Evolutionary conservation across 1,140 invertebrate genomes (phyloP).

Genomic region (Drosophila sproati): DNA sequence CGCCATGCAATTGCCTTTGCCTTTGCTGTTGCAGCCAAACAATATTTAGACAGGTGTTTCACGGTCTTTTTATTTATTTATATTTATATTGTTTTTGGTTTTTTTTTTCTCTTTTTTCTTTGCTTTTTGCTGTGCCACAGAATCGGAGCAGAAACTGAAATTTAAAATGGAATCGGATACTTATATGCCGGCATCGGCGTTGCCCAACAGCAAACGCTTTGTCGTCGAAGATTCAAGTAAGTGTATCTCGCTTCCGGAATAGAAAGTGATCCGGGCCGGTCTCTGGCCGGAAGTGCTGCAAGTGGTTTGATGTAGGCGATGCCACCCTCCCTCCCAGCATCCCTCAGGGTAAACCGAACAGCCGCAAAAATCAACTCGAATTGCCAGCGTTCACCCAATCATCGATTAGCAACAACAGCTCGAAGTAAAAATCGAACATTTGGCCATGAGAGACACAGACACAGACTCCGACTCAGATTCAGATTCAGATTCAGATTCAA

Average conservation of each 20-base stretch:
- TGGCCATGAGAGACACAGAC: constrained; percentile 46
- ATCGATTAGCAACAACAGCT: constrained; percentile 55
- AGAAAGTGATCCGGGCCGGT: constrained; percentile 42
- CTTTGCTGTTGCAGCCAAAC: constrained; percentile 19
- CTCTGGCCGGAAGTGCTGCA: constrained; percentile 57
- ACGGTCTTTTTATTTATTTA: constrained; percentile 37
- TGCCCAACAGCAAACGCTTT: constrained; percentile 70
- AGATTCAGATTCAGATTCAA: constrained; percentile 1
- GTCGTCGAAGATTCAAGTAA: constrained; percentile 81
- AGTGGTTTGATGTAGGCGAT: constrained; percentile 6
- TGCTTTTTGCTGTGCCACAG: constrained; percentile 8
- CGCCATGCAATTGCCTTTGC: constrained; percentile 17
- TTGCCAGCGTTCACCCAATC: constrained; percentile 36
- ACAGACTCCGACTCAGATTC: constrained; percentile 16
- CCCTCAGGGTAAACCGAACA: background rate
- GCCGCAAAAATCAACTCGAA: background rate
- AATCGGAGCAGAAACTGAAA: constrained; percentile 8
- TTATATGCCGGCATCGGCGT: constrained; percentile 57
- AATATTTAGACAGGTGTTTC: constrained; percentile 58
- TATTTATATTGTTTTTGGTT: background rate
- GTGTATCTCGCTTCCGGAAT: constrained; percentile 62
- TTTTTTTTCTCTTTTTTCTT: constrained; percentile 17
- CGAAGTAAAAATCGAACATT: constrained; percentile 54
- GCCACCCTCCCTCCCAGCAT: background rate
- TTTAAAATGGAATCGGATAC: constrained; percentile 55